A percentile compares a stretch with the other conserved stretches of the same genome.
Conservation (phyloP, 2,113 vertebrate genomes). For the Cyanoliseus patagonus region DNA sequence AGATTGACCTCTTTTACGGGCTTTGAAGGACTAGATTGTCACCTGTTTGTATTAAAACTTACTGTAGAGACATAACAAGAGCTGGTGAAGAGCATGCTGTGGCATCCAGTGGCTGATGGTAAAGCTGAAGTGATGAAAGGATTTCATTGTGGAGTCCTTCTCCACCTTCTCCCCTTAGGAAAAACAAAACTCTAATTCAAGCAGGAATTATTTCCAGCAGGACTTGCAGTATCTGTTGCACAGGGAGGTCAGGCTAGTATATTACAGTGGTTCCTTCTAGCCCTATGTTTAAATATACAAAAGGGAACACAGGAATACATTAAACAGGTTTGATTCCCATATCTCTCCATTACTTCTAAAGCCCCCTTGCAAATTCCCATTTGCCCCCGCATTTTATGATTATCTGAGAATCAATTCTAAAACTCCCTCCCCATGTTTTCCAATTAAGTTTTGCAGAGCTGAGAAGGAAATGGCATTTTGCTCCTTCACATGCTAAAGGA, state of each 20-base stretch:
- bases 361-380: not conserved
- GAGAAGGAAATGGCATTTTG: not conserved
- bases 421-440: not conserved
- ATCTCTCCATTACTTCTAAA: not conserved
- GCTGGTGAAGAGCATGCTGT: not conserved
- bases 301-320: not conserved
- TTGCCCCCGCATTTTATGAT: not conserved
- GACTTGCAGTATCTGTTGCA: not conserved
- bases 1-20: not conserved
- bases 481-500: not conserved
- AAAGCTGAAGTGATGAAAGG: not conserved
- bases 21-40: not conserved
- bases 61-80: not conserved
- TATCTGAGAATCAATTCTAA: not conserved
- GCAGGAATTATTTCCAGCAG: constrained; percentile 3
- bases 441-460: not conserved
- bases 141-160: not conserved
- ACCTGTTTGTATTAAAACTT: not conserved
- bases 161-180: not conserved
- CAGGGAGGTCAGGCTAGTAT: not conserved
- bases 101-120: not conserved
- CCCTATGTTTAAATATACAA: not conserved
- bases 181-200: not conserved
- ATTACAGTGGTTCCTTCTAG: constrained; percentile 25
- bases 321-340: not conserved